These are phyloP conservation scores for Caenorhabditis imperialis DNA, from an alignment of 2,888 invertebrate genomes.

Conservation along the genomic window DNA sequence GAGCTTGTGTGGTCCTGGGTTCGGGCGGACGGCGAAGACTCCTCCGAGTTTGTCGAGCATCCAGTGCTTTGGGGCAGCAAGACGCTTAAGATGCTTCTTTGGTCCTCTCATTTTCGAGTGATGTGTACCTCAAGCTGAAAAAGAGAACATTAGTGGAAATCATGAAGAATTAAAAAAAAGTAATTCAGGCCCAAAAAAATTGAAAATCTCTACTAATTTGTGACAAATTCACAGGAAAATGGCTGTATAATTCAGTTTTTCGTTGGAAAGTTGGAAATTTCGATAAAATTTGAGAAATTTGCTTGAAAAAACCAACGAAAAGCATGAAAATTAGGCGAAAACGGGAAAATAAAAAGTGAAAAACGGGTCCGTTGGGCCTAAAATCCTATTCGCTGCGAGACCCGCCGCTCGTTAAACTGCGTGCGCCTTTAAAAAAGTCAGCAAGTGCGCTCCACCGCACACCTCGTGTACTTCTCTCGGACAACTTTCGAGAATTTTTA, in stretches of 20 bases:
- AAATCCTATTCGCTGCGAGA: slow-evolving; percentile 40
- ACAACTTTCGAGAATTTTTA: background rate
- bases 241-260: background rate
- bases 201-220: background rate
- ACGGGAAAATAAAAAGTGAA: slow-evolving; percentile 14
- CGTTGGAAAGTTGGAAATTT: background rate
- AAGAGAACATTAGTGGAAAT: background rate
- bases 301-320: background rate
- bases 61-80: slow-evolving; percentile 99
- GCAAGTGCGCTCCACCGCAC: slow-evolving; percentile 41
- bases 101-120: slow-evolving; percentile 87
- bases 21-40: slow-evolving; percentile 89
- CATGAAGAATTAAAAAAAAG: background rate
- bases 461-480: slow-evolving; percentile 18
- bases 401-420: slow-evolving; percentile 2
- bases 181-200: slow-evolving; percentile 7
- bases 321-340: slow-evolving; percentile 15
- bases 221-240: background rate
- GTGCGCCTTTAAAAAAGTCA: slow-evolving; percentile 34
- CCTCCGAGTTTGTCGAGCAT: slow-evolving; percentile 91
- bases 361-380: slow-evolving; percentile 1
- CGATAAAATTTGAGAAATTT: background rate
- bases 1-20: slow-evolving; percentile 96
- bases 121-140: slow-evolving; percentile 58
- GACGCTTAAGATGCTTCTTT: slow-evolving; percentile 98